Conservation (phyloP, 2,797 vertebrate species). For the Anabas testudineus region DNA sequence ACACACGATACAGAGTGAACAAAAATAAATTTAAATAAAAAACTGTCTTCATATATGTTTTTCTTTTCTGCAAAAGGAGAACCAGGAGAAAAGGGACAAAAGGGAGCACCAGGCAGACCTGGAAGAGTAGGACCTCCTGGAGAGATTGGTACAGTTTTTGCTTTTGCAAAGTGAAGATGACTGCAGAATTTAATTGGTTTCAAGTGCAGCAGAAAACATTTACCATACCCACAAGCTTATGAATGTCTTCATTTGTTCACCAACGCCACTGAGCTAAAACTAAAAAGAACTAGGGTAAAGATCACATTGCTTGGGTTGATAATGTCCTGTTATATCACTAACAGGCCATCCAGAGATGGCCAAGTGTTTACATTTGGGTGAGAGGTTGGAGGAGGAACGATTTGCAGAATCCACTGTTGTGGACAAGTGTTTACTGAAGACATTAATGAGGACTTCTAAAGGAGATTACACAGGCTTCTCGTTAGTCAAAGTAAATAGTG, state of each 20-base stretch:
- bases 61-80: slow-evolving; percentile 85
- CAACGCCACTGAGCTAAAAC: neutral
- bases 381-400: slow-evolving; percentile 65
- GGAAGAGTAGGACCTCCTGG: slow-evolving; percentile 94
- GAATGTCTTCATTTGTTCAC: slow-evolving; percentile 1
- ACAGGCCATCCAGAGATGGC: slow-evolving; percentile 65
- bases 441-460: slow-evolving; percentile 66
- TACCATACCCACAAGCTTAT: neutral
- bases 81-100: slow-evolving; percentile 92
- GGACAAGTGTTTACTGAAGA: slow-evolving; percentile 76
- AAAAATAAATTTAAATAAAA: neutral
- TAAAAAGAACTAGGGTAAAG: slow-evolving; percentile 52
- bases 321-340: slow-evolving; percentile 62
- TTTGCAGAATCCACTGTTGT: slow-evolving; percentile 57
- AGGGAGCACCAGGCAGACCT: slow-evolving; percentile 93
- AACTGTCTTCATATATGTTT: neutral
- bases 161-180: neutral
- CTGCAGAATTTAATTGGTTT: slow-evolving; percentile 2
- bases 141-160: slow-evolving; percentile 86
- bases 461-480: slow-evolving; percentile 26
- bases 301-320: slow-evolving; percentile 67
- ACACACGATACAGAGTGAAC: neutral
- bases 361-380: slow-evolving; percentile 76
- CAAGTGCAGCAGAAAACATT: neutral
- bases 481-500: slow-evolving; percentile 12